Conservation (phyloP, 1,140 invertebrate species). For the Geopemphigus sp. region DNA sequence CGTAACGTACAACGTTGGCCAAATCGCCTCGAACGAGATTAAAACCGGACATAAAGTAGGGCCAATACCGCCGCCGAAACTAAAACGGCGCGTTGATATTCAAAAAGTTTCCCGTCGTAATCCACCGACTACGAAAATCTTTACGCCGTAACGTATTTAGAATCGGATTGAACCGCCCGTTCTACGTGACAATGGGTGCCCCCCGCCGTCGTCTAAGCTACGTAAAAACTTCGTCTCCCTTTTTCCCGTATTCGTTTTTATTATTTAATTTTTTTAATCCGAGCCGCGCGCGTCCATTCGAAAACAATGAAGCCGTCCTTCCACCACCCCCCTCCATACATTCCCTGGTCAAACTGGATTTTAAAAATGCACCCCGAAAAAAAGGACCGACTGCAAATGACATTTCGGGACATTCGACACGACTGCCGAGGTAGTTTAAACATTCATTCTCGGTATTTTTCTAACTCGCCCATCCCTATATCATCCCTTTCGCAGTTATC, state of each 20-base stretch:
- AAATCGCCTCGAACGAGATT: background rate
- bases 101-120: slow-evolving; percentile 12
- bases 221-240: background rate
- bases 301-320: slow-evolving; percentile 1
- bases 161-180: slow-evolving; percentile 10
- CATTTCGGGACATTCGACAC: slow-evolving; percentile 19
- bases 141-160: background rate
- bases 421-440: slow-evolving; percentile 25
- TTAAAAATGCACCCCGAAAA: background rate
- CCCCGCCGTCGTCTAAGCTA: slow-evolving; percentile 18
- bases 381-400: background rate
- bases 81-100: slow-evolving; percentile 1
- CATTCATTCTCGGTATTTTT: slow-evolving; percentile 23
- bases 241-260: background rate
- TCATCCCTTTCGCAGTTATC: background rate
- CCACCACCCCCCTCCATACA: too few species aligned
- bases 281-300: background rate
- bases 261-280: slow-evolving; percentile 7
- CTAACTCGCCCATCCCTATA: background rate
- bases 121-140: background rate
- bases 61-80: too few species aligned
- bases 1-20: background rate
- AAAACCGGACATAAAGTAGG: background rate
- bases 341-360: background rate
- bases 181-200: slow-evolving; percentile 19